Evolutionary conservation across 2,888 invertebrate species (phyloP).

Genomic region (Antheraea yamamai): DNA sequence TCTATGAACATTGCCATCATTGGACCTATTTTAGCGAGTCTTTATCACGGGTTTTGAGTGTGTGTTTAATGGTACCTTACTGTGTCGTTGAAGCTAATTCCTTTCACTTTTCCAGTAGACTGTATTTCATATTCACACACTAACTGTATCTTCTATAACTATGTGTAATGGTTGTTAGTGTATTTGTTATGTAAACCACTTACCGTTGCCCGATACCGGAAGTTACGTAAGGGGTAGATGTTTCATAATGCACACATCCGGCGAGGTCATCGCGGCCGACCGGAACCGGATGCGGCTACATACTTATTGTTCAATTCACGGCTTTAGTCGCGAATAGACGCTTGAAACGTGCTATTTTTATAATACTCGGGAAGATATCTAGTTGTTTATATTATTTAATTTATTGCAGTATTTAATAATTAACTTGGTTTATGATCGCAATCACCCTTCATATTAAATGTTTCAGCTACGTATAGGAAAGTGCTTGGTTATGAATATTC

Average conservation of each 20-base stretch:
- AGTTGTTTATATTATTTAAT: too few relatives aligned
- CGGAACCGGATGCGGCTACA: constrained; percentile 49
- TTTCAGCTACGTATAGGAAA: too few relatives aligned
- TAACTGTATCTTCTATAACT: not conserved
- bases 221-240: not conserved
- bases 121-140: not conserved
- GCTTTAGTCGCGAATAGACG: constrained; percentile 11
- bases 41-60: too few relatives aligned
- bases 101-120: too few relatives aligned
- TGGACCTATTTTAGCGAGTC: too few relatives aligned
- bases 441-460: too few relatives aligned
- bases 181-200: not conserved
- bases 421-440: too few relatives aligned
- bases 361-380: not conserved
- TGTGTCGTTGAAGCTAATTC: too few relatives aligned
- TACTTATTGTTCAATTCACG: constrained; percentile 45
- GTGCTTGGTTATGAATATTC: too few relatives aligned
- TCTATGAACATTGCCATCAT: too few relatives aligned
- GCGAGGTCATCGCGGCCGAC: constrained; percentile 33
- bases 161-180: not conserved
- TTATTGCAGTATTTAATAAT: too few relatives aligned
- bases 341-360: not conserved
- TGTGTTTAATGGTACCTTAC: too few relatives aligned
- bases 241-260: constrained; percentile 34
- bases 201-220: not conserved